Conservation (phyloP, 2,113 vertebrate species). For the Nothocercus julius region DNA sequence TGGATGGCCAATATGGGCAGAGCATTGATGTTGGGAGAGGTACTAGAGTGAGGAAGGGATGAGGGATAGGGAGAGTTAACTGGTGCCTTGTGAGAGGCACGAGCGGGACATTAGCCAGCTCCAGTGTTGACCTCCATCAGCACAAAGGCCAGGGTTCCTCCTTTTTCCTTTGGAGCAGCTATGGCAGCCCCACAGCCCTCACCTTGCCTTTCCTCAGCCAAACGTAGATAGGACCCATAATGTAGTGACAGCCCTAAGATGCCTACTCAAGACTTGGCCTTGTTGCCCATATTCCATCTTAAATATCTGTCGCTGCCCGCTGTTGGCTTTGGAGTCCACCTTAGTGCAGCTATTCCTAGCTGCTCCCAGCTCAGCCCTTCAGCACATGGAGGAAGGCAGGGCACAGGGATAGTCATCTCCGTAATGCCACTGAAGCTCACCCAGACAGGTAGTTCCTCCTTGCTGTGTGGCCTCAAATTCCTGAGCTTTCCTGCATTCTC, state of each 20-base stretch:
- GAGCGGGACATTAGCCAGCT: neutral
- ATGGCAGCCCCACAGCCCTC: fast-evolving
- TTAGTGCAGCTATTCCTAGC: neutral
- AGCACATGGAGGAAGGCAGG: neutral
- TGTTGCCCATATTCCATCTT: neutral
- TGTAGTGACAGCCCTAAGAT: neutral
- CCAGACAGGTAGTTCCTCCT: neutral
- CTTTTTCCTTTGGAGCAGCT: neutral
- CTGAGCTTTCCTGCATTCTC: neutral
- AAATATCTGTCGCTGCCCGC: neutral
- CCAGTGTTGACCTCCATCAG: neutral
- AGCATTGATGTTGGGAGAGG: neutral
- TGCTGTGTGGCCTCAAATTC: neutral
- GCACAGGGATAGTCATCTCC: neutral
- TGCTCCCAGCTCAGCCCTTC: neutral
- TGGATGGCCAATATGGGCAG: neutral
- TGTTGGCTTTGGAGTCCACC: neutral
- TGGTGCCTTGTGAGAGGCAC: neutral
- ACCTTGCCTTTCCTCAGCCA: neutral
- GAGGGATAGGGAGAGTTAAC: neutral
- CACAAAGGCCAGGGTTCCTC: neutral
- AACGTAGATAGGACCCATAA: neutral
- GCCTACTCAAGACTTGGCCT: neutral
- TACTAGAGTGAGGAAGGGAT: neutral
- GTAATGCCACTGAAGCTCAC: neutral